Percentiles rank a stretch among this genome's conserved stretches.
These are phyloP conservation scores for fruit fly (Drosophila melanogaster) DNA, from an alignment of 1,140 invertebrate genomes.

Conservation along the genomic window DNA sequence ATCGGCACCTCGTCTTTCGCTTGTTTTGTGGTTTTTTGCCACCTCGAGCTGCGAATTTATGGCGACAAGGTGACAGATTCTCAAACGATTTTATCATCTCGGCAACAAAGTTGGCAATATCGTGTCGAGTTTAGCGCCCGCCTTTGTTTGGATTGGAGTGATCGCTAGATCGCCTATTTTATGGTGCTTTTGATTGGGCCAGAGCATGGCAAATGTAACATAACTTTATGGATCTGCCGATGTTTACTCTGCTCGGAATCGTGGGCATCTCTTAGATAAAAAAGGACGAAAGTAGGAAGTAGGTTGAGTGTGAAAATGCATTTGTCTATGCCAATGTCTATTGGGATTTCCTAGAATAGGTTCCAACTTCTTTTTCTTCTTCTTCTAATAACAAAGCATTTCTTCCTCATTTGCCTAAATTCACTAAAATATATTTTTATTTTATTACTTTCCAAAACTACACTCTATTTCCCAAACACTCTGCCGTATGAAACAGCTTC, in stretches of 20 bases:
- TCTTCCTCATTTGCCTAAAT: neutral
- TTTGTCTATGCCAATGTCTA: neutral
- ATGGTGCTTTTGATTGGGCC: conserved; percentile 42
- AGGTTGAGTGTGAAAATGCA: conserved; percentile 5
- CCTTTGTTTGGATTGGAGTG: conserved; percentile 60
- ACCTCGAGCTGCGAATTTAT: conserved; percentile 59
- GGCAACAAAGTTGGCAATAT: conserved; percentile 67
- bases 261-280: conserved; percentile 14
- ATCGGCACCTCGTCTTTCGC: conserved; percentile 16
- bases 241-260: conserved; percentile 34
- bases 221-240: conserved; percentile 38
- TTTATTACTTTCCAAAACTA: no score
- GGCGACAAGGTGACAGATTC: conserved; percentile 78
- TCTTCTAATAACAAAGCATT: neutral
- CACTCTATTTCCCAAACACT: no score
- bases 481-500: neutral
- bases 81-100: conserved; percentile 79
- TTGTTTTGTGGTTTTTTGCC: conserved; percentile 47
- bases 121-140: conserved; percentile 22
- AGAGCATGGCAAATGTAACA: conserved; percentile 52
- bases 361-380: no score
- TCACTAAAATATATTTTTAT: neutral
- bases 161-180: conserved; percentile 48
- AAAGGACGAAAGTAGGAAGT: conserved; percentile 31
- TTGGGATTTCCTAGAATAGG: neutral